Conservation (phyloP, 2,113 vertebrate genomes). For the Daboia siamensis region DNA sequence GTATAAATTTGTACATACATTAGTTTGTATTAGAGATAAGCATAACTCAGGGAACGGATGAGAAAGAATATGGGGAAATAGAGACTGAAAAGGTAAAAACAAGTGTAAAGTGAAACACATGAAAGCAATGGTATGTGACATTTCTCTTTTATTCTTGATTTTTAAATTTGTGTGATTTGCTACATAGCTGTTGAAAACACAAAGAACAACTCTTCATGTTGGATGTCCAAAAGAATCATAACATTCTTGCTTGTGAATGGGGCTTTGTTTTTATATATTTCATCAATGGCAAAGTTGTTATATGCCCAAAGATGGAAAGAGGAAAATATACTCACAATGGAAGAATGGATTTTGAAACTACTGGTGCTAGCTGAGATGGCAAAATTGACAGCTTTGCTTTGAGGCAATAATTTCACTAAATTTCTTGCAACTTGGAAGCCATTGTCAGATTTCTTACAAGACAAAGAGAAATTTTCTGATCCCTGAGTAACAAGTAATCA, state of each 20-base stretch:
- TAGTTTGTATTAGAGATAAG: not conserved
- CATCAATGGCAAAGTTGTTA: too few relatives aligned
- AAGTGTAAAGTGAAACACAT: not conserved
- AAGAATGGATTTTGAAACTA: too few relatives aligned
- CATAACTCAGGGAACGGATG: not conserved
- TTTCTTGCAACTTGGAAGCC: too few relatives aligned
- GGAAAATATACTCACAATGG: too few relatives aligned
- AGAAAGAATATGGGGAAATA: not conserved
- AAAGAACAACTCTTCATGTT: not conserved
- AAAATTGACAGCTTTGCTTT: too few relatives aligned
- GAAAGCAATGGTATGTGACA: too few relatives aligned
- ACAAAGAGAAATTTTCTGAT: not conserved
- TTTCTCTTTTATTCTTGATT: not conserved
- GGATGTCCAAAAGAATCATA: not conserved
- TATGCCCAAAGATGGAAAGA: too few relatives aligned
- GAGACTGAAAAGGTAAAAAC: not conserved
- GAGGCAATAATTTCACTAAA: too few relatives aligned
- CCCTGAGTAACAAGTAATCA: not conserved
- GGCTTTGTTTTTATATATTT: too few relatives aligned
- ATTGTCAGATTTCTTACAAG: too few relatives aligned
- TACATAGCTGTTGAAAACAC: not conserved
- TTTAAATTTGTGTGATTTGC: not conserved
- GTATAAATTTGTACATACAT: not conserved
- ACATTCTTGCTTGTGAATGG: not conserved
- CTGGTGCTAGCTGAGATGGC: too few relatives aligned